These are phyloP conservation scores for Melanotaenia boesemani DNA, from an alignment of 2,797 vertebrate species.

Conservation along the genomic window DNA sequence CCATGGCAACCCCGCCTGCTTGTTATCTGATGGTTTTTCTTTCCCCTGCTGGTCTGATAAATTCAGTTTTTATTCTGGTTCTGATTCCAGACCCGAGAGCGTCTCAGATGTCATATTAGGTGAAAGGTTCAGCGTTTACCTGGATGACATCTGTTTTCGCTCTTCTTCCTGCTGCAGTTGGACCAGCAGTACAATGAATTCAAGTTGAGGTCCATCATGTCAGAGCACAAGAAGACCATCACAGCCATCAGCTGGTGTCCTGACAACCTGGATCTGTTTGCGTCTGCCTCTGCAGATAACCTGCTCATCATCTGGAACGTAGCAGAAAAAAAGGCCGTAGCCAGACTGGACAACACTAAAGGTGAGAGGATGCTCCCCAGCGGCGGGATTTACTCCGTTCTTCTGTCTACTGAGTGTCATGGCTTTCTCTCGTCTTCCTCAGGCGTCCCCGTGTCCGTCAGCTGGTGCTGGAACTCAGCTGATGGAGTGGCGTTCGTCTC, in stretches of 20 bases:
- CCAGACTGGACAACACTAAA: constrained; percentile 88
- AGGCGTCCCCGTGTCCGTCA: constrained; percentile 92
- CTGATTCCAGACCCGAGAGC: too few species aligned
- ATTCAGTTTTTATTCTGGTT: too few species aligned
- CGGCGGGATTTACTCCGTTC: background rate
- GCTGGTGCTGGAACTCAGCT: constrained; percentile 93
- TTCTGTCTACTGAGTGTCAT: background rate
- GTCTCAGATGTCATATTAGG: too few species aligned
- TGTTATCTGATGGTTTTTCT: too few species aligned
- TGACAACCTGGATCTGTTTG: constrained; percentile 92
- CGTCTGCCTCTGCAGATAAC: constrained; percentile 92
- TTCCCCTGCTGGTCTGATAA: too few species aligned
- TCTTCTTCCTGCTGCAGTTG: constrained; percentile 80
- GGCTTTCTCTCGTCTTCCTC: background rate
- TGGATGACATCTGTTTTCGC: background rate
- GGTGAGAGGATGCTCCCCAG: constrained; percentile 40
- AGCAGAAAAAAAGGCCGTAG: constrained; percentile 90
- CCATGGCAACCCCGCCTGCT: too few species aligned
- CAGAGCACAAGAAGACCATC: constrained; percentile 98
- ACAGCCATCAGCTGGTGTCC: constrained; percentile 97
- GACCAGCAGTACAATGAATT: constrained; percentile 96
- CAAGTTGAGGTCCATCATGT: constrained; percentile 95
- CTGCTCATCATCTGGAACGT: constrained; percentile 97
- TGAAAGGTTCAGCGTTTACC: too few species aligned
- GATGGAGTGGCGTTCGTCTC: constrained; percentile 92